Conservation (phyloP, 2,888 invertebrate species). For the Electrophaes corylata region DNA sequence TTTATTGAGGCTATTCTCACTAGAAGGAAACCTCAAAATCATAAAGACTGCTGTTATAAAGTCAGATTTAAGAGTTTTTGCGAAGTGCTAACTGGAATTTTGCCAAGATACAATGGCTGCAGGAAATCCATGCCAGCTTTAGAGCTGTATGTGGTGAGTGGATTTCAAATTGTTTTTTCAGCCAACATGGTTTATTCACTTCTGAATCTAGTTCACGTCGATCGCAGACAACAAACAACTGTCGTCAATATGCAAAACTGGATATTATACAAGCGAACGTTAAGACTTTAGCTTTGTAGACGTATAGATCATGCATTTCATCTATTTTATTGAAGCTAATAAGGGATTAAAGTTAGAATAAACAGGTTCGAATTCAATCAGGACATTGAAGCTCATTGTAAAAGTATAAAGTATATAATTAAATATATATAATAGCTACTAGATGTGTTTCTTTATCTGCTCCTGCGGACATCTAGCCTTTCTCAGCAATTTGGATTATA, state of each 20-base stretch:
- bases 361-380: too few species aligned
- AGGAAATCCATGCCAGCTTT: slow-evolving; percentile 35
- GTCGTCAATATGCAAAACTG: neutral
- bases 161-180: slow-evolving; percentile 23
- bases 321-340: too few species aligned
- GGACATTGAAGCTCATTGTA: too few species aligned
- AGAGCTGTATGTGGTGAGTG: slow-evolving; percentile 19
- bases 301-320: neutral
- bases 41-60: slow-evolving; percentile 47
- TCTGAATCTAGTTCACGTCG: slow-evolving; percentile 25
- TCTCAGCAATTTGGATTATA: too few species aligned
- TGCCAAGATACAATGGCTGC: slow-evolving; percentile 56
- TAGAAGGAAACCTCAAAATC: neutral
- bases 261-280: neutral
- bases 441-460: too few species aligned
- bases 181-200: slow-evolving; percentile 10
- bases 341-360: too few species aligned
- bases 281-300: neutral
- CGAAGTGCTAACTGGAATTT: slow-evolving; percentile 53
- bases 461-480: too few species aligned
- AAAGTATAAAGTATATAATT: too few species aligned
- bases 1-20: too few species aligned
- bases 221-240: slow-evolving; percentile 3
- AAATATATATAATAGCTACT: too few species aligned
- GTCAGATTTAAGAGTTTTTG: slow-evolving; percentile 62